A percentile compares a stretch with the other conserved stretches of the same genome.
These are phyloP conservation scores for Buathra laborator DNA, from an alignment of 2,888 invertebrate species.

Conservation along the genomic window DNA sequence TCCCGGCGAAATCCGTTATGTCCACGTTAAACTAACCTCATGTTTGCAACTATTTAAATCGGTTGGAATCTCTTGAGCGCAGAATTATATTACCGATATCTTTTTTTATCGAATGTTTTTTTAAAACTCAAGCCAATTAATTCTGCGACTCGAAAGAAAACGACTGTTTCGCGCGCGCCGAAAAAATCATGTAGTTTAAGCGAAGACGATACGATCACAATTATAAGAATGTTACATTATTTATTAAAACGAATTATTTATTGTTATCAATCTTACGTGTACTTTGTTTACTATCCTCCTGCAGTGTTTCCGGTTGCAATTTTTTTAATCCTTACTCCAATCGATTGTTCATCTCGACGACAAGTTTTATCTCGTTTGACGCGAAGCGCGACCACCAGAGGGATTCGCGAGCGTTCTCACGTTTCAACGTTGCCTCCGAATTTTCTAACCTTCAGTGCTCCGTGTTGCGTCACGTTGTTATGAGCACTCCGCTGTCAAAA, in stretches of 20 bases:
- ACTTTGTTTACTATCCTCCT: not conserved
- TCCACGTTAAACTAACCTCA: not conserved
- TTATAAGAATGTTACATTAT: constrained; percentile 12
- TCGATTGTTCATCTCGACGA: not conserved
- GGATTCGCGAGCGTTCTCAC: constrained; percentile 6
- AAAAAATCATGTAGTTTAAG: not conserved
- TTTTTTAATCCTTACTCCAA: constrained; percentile 1
- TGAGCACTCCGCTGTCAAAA: constrained; percentile 42
- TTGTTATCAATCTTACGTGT: constrained; percentile 5
- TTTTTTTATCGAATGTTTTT: not conserved
- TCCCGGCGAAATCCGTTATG: not conserved
- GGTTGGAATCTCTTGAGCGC: constrained; percentile 59
- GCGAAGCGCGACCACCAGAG: constrained; percentile 5
- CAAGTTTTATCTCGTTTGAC: not conserved
- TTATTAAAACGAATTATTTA: constrained; percentile 47
- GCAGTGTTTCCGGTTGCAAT: not conserved
- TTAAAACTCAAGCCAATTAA: constrained; percentile 26
- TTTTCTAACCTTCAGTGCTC: constrained; percentile 51
- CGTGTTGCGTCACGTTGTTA: constrained; percentile 54
- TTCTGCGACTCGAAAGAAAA: constrained; percentile 63
- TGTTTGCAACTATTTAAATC: not conserved
- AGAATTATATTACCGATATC: constrained; percentile 49
- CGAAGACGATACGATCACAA: not conserved
- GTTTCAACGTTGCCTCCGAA: constrained; percentile 16
- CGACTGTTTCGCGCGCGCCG: not conserved